Percentiles rank a stretch among this genome's conserved stretches.
Conservation (phyloP, 2,113 vertebrate species). For the Limanda limanda region DNA sequence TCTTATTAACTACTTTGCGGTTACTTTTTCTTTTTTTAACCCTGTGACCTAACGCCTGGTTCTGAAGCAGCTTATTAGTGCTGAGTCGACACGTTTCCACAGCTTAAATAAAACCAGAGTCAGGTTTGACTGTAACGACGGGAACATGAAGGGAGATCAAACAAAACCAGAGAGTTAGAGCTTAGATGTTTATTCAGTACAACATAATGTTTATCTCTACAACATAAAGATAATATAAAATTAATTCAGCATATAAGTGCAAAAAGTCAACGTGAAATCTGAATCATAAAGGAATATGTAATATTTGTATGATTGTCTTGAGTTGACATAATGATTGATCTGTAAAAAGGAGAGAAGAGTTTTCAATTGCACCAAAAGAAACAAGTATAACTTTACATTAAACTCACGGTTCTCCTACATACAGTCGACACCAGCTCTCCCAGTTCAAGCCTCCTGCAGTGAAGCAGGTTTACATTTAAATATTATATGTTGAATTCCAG, state of each 20-base stretch:
- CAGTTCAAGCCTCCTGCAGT: conserved; percentile 12
- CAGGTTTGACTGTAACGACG: not conserved
- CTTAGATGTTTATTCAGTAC: conserved; percentile 56
- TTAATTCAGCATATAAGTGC: conserved; percentile 13
- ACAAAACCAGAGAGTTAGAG: not conserved
- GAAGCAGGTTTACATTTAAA: conserved; percentile 21
- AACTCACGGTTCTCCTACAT: conserved; percentile 10
- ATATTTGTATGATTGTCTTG: not conserved
- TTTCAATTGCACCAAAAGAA: conserved; percentile 43
- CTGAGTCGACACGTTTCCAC: conserved; percentile 17
- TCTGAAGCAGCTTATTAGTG: conserved; percentile 1
- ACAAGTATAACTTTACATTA: not conserved
- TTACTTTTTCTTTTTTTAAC: conserved; percentile 58
- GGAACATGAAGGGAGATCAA: not conserved
- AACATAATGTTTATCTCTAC: conserved; percentile 43
- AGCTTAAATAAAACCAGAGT: not conserved
- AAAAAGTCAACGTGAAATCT: conserved; percentile 4
- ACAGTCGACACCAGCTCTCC: not conserved
- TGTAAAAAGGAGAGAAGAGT: conserved; percentile 13
- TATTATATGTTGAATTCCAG: conserved; percentile 4
- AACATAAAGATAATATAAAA: conserved; percentile 47
- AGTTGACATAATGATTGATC: conserved; percentile 13
- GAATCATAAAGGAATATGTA: not conserved
- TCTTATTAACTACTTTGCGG: conserved; percentile 66
- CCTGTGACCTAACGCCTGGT: conserved; percentile 32